Evolutionary conservation across 2,888 invertebrate genomes (phyloP).

Genomic region (Cosmia trapezina): DNA sequence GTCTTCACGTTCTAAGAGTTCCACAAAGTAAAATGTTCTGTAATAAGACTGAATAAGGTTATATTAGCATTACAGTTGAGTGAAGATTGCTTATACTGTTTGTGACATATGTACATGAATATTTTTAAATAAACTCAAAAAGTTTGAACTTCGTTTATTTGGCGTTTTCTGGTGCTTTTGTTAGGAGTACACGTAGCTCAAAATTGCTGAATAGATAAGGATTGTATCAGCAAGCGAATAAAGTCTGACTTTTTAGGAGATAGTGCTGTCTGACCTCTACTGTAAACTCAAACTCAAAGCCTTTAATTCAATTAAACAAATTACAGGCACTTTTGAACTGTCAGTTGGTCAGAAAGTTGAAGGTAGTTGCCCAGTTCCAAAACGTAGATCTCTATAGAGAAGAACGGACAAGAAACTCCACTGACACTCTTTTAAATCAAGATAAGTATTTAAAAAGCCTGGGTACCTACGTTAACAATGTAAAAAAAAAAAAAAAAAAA

Average conservation of each 20-base stretch:
- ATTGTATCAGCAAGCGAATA: not conserved
- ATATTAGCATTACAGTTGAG: slow-evolving; percentile 64
- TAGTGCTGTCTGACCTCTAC: not conserved
- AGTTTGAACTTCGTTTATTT: slow-evolving; percentile 26
- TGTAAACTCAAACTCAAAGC: too few species aligned
- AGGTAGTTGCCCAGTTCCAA: too few species aligned
- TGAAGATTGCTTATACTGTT: slow-evolving; percentile 55
- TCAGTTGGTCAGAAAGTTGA: too few species aligned
- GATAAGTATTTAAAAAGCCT: too few species aligned
- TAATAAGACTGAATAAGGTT: slow-evolving; percentile 71
- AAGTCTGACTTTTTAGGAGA: not conserved
- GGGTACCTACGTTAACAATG: too few species aligned
- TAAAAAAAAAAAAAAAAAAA: too few species aligned
- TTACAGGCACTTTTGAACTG: too few species aligned
- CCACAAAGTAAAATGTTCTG: slow-evolving; percentile 75
- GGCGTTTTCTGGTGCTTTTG: not conserved
- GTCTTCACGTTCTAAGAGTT: slow-evolving; percentile 47
- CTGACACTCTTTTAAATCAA: too few species aligned
- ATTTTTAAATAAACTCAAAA: slow-evolving; percentile 56
- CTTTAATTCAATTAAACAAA: too few species aligned
- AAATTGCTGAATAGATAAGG: not conserved
- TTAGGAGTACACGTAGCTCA: not conserved
- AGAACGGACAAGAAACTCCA: too few species aligned
- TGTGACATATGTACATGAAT: slow-evolving; percentile 59
- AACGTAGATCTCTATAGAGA: too few species aligned